A percentile compares a stretch with the other conserved stretches of the same genome.
Conservation (phyloP, 2,113 vertebrate genomes). For the Halichoeres trimaculatus region DNA sequence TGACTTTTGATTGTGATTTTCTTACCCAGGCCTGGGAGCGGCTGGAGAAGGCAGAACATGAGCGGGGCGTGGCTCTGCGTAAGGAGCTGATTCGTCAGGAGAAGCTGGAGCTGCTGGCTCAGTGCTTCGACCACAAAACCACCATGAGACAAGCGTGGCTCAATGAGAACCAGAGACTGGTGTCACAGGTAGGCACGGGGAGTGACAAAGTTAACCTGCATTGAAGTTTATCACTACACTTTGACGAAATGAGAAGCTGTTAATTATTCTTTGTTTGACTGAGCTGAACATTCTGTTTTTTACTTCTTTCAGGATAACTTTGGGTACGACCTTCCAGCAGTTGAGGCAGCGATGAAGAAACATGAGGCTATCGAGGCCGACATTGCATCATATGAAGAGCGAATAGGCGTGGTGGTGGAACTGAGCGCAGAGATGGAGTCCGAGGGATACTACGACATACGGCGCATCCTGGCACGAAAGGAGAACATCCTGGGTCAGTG, state of each 20-base stretch:
- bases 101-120: conserved; percentile 93
- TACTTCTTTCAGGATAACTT: conserved; percentile 89
- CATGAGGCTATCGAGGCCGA: conserved; percentile 97
- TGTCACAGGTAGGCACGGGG: conserved; percentile 91
- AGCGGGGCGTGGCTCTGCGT: conserved; percentile 89
- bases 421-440: conserved; percentile 89
- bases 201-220: too few relatives aligned
- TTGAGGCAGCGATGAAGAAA: conserved; percentile 98
- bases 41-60: conserved; percentile 95
- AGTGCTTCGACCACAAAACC: conserved; percentile 96
- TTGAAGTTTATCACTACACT: too few relatives aligned
- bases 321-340: conserved; percentile 93
- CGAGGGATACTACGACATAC: conserved; percentile 91
- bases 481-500: conserved; percentile 95
- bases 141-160: conserved; percentile 96
- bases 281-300: background rate
- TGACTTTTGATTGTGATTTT: background rate
- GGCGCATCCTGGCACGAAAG: conserved; percentile 89
- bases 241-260: too few relatives aligned
- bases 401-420: conserved; percentile 91
- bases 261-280: too few relatives aligned
- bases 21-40: conserved; percentile 87
- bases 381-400: conserved; percentile 94
- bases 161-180: conserved; percentile 95
- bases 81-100: conserved; percentile 96